Evolutionary conservation across 1,140 invertebrate species (phyloP).

Genomic region (Lordiphosa clarofinis): DNA sequence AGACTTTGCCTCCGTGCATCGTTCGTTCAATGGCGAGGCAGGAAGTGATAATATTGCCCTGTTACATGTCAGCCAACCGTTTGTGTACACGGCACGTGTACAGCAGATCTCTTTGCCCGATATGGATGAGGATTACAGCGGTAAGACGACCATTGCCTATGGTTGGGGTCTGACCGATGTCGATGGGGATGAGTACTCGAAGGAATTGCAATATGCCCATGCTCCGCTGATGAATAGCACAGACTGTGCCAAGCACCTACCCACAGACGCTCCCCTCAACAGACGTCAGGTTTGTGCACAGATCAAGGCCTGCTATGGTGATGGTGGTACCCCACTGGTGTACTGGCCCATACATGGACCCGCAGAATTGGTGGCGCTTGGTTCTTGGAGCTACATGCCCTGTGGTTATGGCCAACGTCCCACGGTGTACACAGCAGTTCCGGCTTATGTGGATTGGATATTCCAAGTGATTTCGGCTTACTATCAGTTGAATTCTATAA

Average conservation of each 20-base stretch:
- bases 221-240: conserved; percentile 44
- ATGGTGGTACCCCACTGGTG: conserved; percentile 85
- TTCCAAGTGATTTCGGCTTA: conserved; percentile 77
- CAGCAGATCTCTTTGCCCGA: conserved; percentile 57
- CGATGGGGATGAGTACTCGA: conserved; percentile 63
- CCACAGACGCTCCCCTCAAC: conserved; percentile 53
- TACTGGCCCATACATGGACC: conserved; percentile 70
- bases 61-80: conserved; percentile 53
- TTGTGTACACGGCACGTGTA: conserved; percentile 54
- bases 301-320: conserved; percentile 83
- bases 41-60: conserved; percentile 73
- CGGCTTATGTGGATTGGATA: conserved; percentile 84
- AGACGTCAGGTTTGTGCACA: conserved; percentile 82
- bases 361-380: conserved; percentile 83
- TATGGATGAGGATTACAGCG: conserved; percentile 45
- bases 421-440: conserved; percentile 86
- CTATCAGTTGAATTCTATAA: conserved; percentile 41
- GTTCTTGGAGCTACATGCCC: conserved; percentile 88
- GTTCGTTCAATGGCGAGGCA: conserved; percentile 48
- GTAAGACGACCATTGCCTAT: conserved; percentile 55
- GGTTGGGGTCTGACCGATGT: conserved; percentile 80
- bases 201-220: conserved; percentile 70
- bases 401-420: conserved; percentile 84
- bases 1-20: conserved; percentile 61
- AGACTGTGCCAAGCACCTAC: conserved; percentile 45